phyloP scores from a whole-genome alignment of 30 jellyfish, hydroid and myxozoan genomes.

The Aurelia sp. region DNA sequence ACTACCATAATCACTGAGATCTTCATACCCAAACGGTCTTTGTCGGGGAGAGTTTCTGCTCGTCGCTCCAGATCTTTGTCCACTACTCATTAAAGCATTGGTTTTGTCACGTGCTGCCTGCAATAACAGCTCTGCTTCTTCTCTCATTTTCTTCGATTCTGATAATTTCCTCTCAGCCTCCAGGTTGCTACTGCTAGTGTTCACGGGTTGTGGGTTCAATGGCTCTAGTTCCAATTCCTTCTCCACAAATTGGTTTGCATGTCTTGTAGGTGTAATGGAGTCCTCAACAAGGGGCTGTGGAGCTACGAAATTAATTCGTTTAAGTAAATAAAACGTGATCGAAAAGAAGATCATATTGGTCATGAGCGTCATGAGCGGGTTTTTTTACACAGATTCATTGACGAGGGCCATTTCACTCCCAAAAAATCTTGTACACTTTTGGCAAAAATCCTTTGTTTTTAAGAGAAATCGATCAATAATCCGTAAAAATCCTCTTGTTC shows the following conservation, averaged over 20 bases:
- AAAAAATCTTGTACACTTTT: no score
- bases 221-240: conserved; percentile 20
- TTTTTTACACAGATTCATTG: no score
- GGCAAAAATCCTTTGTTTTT: no score
- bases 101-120: conserved; percentile 59
- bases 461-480: no score
- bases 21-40: conserved; percentile 12
- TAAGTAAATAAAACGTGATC: no score
- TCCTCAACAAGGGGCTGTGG: conserved; percentile 7
- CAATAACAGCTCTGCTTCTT: conserved; percentile 49
- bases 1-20: conserved; percentile 50
- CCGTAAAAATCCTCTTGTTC: no score
- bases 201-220: conserved; percentile 1
- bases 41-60: conserved; percentile 34
- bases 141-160: conserved; percentile 53
- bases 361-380: no score
- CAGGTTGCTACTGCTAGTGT: neutral
- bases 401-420: no score
- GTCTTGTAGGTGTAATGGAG: neutral
- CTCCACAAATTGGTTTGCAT: conserved; percentile 1
- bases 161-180: conserved; percentile 1
- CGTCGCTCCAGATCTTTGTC: conserved; percentile 3
- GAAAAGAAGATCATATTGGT: no score
- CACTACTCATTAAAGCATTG: conserved; percentile 41
- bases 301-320: neutral